Base-by-base conservation (phyloP, 2,888 invertebrate species). In the Hipparchia semele region DNA sequence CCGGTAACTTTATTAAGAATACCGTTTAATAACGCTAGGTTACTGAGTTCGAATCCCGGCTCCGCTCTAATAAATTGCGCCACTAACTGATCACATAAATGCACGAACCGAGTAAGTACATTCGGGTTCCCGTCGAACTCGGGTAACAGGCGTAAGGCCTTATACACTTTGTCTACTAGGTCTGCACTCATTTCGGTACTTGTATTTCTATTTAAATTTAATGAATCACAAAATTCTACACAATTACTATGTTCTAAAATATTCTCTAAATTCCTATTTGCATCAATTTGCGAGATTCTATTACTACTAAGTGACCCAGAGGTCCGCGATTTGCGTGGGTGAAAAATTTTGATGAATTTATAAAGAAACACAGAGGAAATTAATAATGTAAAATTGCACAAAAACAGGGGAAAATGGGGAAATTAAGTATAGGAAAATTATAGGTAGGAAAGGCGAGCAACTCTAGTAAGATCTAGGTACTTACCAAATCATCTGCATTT, bases 121-220 rank as follows among this genome's bases (percentile, higher is more conserved):
- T 79, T 76, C 1, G 76, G 72, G n/a, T 54, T 79, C 5, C 76
- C 84, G 96, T 54, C 92, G 95, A 80, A 96, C 95, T 88, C 90
- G 95, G 94, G 96, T 1, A 80, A 73, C 39, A 71, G 12, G 49
- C 73, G 68, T 6, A 75, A 61, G 10, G 76, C 71, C 61, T 76
- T 75, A 13, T 58, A 46, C 46, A 46, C 46, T 46, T 46, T 4
- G 46, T 46, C 46, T 46, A 46, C 46, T 46, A 46, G 46, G 46
- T 46, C 46, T 46, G 46, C 46, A 46, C 46, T 46, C 46, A 46
- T 46, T 46, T 46, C 6, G 46, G 46, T 46, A 46, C 46, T 46
- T 46, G 23, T 23, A 23, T 23, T 23, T 23, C 23, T 23, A 23
- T 23, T 23, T 23, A 23, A 23, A 46, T 6, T 46, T 46, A 46